These are phyloP conservation scores for Epizoanthus ramosus DNA, from an alignment of 92 coral and sea anemone species.

Conservation along the genomic window DNA sequence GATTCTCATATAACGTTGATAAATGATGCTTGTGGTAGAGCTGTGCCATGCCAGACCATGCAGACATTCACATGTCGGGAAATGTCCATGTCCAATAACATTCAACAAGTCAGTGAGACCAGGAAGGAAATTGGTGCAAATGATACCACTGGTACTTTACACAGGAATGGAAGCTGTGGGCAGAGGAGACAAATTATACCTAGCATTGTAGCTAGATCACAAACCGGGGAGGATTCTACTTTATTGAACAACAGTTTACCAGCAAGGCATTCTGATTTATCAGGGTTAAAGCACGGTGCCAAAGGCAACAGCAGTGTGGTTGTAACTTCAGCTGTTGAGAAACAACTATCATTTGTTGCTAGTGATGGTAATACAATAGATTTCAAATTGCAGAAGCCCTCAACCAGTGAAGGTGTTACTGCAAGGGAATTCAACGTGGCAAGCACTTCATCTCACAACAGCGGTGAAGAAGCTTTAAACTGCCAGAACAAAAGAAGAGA, in stretches of 20 bases:
- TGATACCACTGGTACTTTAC: background rate
- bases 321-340: too few species aligned
- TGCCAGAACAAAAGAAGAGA: background rate
- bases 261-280: background rate
- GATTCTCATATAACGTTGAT: background rate
- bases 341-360: too few species aligned
- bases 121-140: background rate
- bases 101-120: background rate
- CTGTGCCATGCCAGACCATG: background rate
- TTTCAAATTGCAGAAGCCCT: too few species aligned
- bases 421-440: background rate
- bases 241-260: background rate
- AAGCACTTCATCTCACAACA: background rate
- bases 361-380: too few species aligned
- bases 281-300: background rate
- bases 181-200: background rate
- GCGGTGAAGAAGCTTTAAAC: background rate
- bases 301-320: background rate
- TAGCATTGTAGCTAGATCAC: background rate
- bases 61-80: background rate
- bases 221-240: background rate
- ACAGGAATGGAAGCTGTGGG: background rate
- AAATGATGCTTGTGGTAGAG: background rate
- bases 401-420: background rate
- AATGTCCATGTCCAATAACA: background rate